These are phyloP conservation scores for Tachina grossa DNA, from an alignment of 2,888 invertebrate species.

Conservation along the genomic window DNA sequence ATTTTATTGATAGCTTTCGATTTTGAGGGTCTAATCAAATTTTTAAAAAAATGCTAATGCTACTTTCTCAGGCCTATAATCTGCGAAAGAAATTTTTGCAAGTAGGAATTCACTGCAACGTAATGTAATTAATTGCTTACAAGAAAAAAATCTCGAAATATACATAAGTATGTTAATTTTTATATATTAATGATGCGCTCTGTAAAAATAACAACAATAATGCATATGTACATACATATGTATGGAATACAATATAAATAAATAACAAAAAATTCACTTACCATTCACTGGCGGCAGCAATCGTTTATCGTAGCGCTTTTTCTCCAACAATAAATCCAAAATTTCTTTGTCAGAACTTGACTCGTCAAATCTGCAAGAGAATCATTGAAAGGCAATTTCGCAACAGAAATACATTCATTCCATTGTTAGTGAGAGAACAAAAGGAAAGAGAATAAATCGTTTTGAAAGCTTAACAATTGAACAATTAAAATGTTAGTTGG, in stretches of 20 bases:
- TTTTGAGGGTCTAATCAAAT: too few relatives aligned
- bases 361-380: conserved; percentile 89
- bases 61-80: too few relatives aligned
- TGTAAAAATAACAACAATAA: background rate
- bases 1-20: too few relatives aligned
- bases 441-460: conserved; percentile 16
- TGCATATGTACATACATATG: background rate
- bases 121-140: too few relatives aligned
- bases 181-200: background rate
- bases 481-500: conserved; percentile 52
- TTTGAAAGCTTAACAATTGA: conserved; percentile 53
- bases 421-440: conserved; percentile 48
- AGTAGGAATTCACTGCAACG: too few relatives aligned
- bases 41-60: too few relatives aligned
- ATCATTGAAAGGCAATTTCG: conserved; percentile 57
- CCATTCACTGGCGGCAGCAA: conserved; percentile 95
- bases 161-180: too few relatives aligned
- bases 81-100: too few relatives aligned
- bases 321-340: conserved; percentile 93
- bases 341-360: conserved; percentile 96
- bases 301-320: conserved; percentile 95
- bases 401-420: conserved; percentile 37
- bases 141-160: too few relatives aligned
- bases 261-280: conserved; percentile 81
- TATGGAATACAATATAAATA: background rate